A percentile compares a stretch with the other conserved stretches of the same genome.
These are phyloP conservation scores for Leptinotarsa haldemani DNA, from an alignment of 2,888 invertebrate genomes.

Conservation along the genomic window DNA sequence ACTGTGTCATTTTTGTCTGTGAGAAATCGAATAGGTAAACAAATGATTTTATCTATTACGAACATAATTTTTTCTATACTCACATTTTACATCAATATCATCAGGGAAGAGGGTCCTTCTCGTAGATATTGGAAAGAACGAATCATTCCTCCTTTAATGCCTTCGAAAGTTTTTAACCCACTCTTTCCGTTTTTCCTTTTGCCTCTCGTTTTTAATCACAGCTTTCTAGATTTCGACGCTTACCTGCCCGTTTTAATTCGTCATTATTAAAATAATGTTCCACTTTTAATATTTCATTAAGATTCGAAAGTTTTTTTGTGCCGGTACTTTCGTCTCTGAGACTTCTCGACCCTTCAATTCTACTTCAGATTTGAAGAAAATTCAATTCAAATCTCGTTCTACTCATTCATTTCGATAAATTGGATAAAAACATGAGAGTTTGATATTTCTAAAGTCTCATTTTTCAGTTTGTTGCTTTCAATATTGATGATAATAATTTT, in stretches of 20 bases:
- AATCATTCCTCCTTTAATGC: conserved; percentile 35
- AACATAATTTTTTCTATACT: too few relatives aligned
- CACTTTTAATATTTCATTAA: conserved; percentile 68
- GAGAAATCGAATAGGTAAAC: too few relatives aligned
- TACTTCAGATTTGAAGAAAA: conserved; percentile 29
- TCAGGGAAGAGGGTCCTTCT: background rate
- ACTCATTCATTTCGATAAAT: conserved; percentile 16
- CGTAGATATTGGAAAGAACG: conserved; percentile 34
- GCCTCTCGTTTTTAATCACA: conserved; percentile 62
- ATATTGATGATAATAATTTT: background rate
- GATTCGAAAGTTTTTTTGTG: conserved; percentile 55
- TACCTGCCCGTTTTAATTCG: conserved; percentile 66
- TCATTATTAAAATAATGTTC: conserved; percentile 67
- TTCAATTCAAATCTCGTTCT: background rate
- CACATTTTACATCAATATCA: background rate
- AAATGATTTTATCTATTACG: too few relatives aligned
- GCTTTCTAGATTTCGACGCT: conserved; percentile 61
- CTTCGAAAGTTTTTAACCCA: conserved; percentile 50
- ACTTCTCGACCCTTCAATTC: conserved; percentile 40
- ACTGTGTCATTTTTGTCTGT: too few relatives aligned
- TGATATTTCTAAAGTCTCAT: background rate
- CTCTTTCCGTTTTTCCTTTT: conserved; percentile 47
- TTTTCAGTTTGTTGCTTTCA: background rate
- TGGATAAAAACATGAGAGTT: conserved; percentile 5
- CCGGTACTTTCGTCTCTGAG: conserved; percentile 35